phyloP scores from a whole-genome alignment of 2,888 invertebrate species.

The Hemithea aestivaria region DNA sequence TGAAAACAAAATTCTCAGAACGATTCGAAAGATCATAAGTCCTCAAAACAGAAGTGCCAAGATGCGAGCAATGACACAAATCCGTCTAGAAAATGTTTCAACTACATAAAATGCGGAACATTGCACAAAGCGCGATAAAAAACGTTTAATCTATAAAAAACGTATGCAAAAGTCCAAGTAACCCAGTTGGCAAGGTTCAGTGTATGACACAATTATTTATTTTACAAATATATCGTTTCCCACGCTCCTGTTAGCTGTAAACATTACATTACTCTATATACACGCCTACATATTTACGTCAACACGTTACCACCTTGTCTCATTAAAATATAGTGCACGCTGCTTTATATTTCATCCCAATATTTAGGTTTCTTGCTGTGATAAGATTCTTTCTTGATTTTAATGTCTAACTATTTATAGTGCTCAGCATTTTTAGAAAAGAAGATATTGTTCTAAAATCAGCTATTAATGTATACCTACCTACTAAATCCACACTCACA shows the following conservation, averaged over 20 bases:
- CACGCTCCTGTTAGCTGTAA: slow-evolving; percentile 33
- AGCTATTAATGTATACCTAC: too few relatives aligned
- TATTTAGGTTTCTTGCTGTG: too few relatives aligned
- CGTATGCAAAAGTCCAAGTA: slow-evolving; percentile 27
- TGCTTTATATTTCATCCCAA: too few relatives aligned
- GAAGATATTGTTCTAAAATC: too few relatives aligned
- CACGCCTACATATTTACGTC: not conserved
- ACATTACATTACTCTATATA: slow-evolving; percentile 15
- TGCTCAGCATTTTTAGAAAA: too few relatives aligned
- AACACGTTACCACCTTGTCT: not conserved
- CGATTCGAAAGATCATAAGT: too few relatives aligned
- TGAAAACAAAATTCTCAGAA: too few relatives aligned
- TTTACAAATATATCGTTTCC: slow-evolving; percentile 42
- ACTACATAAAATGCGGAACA: slow-evolving; percentile 15
- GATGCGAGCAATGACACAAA: slow-evolving; percentile 2
- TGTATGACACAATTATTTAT: slow-evolving; percentile 31
- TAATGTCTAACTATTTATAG: too few relatives aligned
- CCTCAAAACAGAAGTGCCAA: too few relatives aligned
- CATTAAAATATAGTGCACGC: not conserved
- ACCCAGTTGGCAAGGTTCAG: slow-evolving; percentile 50
- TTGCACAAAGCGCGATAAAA: slow-evolving; percentile 5
- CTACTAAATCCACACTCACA: too few relatives aligned
- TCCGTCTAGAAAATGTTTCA: too few relatives aligned
- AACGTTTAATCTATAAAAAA: slow-evolving; percentile 11
- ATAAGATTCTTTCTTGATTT: too few relatives aligned